These are phyloP conservation scores for Mola mola DNA, from an alignment of 2,113 vertebrate genomes.

Conservation along the genomic window DNA sequence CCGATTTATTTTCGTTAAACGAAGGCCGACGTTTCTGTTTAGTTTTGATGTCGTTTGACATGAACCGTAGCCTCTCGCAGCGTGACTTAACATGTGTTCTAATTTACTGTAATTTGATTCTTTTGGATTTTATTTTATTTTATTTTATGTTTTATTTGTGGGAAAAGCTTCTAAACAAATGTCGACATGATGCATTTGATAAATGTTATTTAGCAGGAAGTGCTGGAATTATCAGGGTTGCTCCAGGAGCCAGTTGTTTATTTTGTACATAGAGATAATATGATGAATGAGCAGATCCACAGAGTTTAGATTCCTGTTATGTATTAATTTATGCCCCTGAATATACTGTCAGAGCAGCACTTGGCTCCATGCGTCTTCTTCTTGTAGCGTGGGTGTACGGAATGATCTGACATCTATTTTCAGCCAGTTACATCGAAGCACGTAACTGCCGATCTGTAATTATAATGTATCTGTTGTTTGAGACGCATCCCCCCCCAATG, in stretches of 20 bases:
- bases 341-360: slow-evolving; percentile 48
- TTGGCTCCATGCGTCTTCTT: slow-evolving; percentile 6
- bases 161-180: too few relatives aligned
- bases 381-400: too few relatives aligned
- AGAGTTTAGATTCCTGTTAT: slow-evolving; percentile 27
- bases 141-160: background rate
- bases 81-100: slow-evolving; percentile 23
- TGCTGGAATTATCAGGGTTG: slow-evolving; percentile 41
- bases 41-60: slow-evolving; percentile 30
- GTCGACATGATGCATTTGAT: slow-evolving; percentile 12
- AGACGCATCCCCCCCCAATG: too few relatives aligned
- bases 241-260: slow-evolving; percentile 57
- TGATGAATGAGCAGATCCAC: slow-evolving; percentile 42
- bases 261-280: slow-evolving; percentile 70
- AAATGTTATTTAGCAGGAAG: slow-evolving; percentile 36
- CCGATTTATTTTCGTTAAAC: slow-evolving; percentile 37
- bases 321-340: slow-evolving; percentile 50
- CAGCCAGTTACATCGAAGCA: too few relatives aligned
- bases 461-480: too few relatives aligned
- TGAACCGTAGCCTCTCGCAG: slow-evolving; percentile 13
- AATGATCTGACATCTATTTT: too few relatives aligned
- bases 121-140: slow-evolving; percentile 5
- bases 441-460: too few relatives aligned
- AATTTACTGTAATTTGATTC: slow-evolving; percentile 17
- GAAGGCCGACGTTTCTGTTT: slow-evolving; percentile 24